These are phyloP conservation scores for Malacoraja senta DNA, from an alignment of 2,797 vertebrate species.

Conservation along the genomic window DNA sequence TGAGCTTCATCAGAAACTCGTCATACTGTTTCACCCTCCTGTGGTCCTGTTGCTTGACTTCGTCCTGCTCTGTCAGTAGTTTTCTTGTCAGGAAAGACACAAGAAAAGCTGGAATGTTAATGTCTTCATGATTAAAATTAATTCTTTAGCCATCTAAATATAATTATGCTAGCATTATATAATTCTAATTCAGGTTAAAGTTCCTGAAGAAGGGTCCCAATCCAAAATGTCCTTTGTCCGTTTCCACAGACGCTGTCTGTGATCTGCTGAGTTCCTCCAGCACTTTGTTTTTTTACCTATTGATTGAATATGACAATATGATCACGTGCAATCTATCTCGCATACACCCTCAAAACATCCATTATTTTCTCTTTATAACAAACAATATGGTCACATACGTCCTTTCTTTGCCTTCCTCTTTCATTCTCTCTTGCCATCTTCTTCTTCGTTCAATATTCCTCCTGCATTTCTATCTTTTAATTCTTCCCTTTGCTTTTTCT, in stretches of 20 bases:
- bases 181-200: background rate
- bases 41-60: slow-evolving; percentile 51
- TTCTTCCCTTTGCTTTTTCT: background rate
- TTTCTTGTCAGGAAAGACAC: slow-evolving; percentile 47
- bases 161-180: background rate
- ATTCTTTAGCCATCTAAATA: background rate
- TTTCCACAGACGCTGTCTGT: too few relatives aligned
- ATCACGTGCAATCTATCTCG: background rate
- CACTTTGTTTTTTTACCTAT: too few relatives aligned
- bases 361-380: background rate
- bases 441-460: background rate
- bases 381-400: background rate
- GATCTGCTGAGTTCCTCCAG: too few relatives aligned
- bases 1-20: slow-evolving; percentile 56
- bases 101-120: slow-evolving; percentile 45
- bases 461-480: background rate
- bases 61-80: slow-evolving; percentile 53
- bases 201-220: too few relatives aligned
- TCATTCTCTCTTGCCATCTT: background rate
- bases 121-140: background rate
- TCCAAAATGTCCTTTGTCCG: too few relatives aligned
- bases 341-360: background rate
- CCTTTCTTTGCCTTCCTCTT: background rate
- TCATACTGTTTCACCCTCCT: slow-evolving; percentile 51
- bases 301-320: background rate